A percentile compares a stretch with the other conserved stretches of the same genome.
Conservation (phyloP, 2,797 vertebrate genomes). For the Enteromius viviparus region DNA sequence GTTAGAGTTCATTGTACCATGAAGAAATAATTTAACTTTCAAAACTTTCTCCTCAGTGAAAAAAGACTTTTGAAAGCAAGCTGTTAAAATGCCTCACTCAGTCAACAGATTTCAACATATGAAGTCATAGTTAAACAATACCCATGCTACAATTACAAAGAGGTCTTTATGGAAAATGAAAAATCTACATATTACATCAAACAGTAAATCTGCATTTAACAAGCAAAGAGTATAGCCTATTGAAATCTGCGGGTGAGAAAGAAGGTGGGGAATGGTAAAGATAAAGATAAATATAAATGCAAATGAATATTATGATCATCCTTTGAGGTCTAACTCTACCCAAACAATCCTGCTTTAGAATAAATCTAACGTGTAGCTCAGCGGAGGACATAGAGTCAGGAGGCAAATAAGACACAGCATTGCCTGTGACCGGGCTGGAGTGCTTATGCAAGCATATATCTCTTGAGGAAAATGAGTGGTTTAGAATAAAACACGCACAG, state of each 20-base stretch:
- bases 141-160: neutral
- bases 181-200: neutral
- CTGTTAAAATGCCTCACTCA: neutral
- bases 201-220: neutral
- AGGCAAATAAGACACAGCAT: conserved; percentile 53
- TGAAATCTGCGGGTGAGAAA: neutral
- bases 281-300: neutral
- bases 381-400: conserved; percentile 35
- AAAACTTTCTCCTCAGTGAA: neutral
- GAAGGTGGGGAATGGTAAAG: neutral
- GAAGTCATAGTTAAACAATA: neutral
- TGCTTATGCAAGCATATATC: conserved; percentile 9
- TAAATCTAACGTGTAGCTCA: conserved; percentile 38
- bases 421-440: conserved; percentile 31
- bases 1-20: neutral
- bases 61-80: neutral
- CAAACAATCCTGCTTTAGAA: conserved; percentile 33
- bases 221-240: neutral
- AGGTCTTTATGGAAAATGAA: neutral
- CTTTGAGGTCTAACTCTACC: neutral
- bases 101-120: neutral
- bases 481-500: neutral
- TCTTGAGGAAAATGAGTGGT: conserved; percentile 27
- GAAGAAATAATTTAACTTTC: neutral
- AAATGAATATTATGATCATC: neutral